Evolutionary conservation across 2,888 invertebrate species (phyloP).

Genomic region (Dolichomitus sp.): DNA sequence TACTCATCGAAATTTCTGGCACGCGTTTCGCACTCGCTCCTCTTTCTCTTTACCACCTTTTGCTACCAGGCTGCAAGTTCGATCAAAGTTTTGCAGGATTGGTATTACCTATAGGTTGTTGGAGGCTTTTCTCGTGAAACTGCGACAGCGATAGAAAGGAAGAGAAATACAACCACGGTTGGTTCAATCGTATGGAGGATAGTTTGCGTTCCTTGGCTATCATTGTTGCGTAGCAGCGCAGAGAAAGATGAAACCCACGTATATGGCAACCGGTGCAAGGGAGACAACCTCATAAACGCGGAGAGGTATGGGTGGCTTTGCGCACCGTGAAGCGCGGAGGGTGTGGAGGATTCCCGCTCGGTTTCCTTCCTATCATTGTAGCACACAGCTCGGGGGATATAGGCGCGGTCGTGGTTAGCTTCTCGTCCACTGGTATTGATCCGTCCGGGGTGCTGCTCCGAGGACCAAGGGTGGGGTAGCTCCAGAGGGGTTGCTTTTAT

Average conservation of each 20-base stretch:
- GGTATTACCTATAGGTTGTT: background rate
- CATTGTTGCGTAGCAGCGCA: slow-evolving; percentile 26
- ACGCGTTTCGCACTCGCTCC: slow-evolving; percentile 47
- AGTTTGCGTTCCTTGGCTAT: slow-evolving; percentile 31
- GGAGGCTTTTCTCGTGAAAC: slow-evolving; percentile 1
- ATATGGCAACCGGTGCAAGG: background rate
- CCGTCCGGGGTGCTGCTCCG: slow-evolving; percentile 70
- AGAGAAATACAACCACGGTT: slow-evolving; percentile 8
- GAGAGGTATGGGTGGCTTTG: slow-evolving; percentile 41
- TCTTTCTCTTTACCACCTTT: slow-evolving; percentile 33
- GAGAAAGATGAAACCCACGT: background rate
- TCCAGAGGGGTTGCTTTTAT: slow-evolving; percentile 76
- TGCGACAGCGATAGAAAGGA: background rate
- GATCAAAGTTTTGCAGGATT: slow-evolving; percentile 36
- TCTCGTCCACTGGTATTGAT: slow-evolving; percentile 79
- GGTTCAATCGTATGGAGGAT: slow-evolving; percentile 50
- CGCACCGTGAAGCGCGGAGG: slow-evolving; percentile 22
- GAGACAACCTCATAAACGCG: slow-evolving; percentile 6
- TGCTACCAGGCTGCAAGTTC: slow-evolving; percentile 13
- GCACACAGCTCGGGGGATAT: slow-evolving; percentile 60
- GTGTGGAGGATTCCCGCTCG: slow-evolving; percentile 44
- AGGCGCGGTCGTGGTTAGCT: slow-evolving; percentile 73
- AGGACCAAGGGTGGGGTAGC: slow-evolving; percentile 78
- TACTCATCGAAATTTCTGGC: slow-evolving; percentile 66
- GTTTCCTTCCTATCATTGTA: slow-evolving; percentile 60